Conservation (phyloP, 1,140 invertebrate species). For the Drosophila novamexicana region DNA sequence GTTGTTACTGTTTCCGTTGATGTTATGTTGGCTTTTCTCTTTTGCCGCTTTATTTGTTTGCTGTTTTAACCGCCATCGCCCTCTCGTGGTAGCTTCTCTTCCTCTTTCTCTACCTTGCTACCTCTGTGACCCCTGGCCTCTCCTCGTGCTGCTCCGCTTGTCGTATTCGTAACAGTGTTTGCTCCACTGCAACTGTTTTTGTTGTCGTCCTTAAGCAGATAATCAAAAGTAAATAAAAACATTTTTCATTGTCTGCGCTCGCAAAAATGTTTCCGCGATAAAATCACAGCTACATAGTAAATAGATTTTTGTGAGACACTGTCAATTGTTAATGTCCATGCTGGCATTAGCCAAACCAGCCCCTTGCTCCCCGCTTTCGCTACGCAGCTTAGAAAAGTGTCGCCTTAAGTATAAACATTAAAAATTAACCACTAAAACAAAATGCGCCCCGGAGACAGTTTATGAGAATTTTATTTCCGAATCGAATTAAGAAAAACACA, state of each 20-base stretch:
- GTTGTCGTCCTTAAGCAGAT: constrained; percentile 52
- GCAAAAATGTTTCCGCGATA: constrained; percentile 28
- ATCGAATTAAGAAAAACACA: constrained; percentile 59
- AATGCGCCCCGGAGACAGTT: constrained; percentile 43
- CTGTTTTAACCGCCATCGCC: constrained; percentile 13
- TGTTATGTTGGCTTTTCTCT: constrained; percentile 10
- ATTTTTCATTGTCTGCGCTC: constrained; percentile 47
- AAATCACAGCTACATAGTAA: constrained; percentile 31
- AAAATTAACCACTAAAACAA: constrained; percentile 35
- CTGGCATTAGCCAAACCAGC: constrained; percentile 1
- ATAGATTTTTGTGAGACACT: constrained; percentile 23
- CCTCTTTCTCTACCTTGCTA: neutral
- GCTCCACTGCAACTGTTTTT: constrained; percentile 11
- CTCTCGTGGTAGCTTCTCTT: neutral
- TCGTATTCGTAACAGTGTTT: constrained; percentile 18
- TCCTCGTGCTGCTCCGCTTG: neutral
- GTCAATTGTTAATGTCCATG: constrained; percentile 13
- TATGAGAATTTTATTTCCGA: constrained; percentile 47
- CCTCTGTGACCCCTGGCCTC: neutral
- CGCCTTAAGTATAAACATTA: constrained; percentile 9
- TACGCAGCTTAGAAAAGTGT: neutral
- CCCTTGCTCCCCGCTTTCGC: no score
- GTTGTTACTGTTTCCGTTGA: constrained; percentile 8
- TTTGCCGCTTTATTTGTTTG: constrained; percentile 31
- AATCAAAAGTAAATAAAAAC: constrained; percentile 72